Percentiles rank a stretch among this genome's conserved stretches.
phyloP scores from a whole-genome alignment of 2,888 invertebrate genomes.

The Camptogramma bilineatum region DNA sequence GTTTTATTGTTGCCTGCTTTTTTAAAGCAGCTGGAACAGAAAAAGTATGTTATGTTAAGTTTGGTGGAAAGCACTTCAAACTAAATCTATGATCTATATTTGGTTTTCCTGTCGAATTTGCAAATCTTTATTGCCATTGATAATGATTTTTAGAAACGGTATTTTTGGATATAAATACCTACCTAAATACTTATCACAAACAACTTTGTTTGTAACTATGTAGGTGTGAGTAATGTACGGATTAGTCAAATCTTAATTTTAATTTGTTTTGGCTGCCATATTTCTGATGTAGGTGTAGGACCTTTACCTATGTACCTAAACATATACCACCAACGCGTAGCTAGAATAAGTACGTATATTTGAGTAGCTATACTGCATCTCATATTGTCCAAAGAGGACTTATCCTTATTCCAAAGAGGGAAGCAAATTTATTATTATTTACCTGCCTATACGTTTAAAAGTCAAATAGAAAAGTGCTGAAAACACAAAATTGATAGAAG shows the following conservation, averaged over 20 bases:
- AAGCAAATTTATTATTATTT: too few relatives aligned
- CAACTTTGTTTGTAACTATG: not conserved
- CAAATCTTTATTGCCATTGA: not conserved
- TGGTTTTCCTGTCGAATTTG: not conserved
- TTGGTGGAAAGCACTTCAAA: too few relatives aligned
- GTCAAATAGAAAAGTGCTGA: conserved; percentile 26
- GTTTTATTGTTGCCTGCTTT: conserved; percentile 75
- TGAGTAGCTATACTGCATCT: not conserved
- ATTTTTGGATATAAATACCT: not conserved
- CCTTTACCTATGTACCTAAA: too few relatives aligned
- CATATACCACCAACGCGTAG: too few relatives aligned
- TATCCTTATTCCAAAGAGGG: too few relatives aligned
- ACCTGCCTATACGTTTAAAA: too few relatives aligned
- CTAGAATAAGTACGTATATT: not conserved
- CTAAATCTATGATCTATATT: not conserved
- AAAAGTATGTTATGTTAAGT: conserved; percentile 13
- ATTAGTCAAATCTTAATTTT: not conserved
- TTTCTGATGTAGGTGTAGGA: not conserved
- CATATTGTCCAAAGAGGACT: too few relatives aligned
- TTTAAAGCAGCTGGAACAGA: conserved; percentile 73
- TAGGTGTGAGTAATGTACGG: not conserved
- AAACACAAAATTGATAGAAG: conserved; percentile 64
- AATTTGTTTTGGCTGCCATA: not conserved
- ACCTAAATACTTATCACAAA: not conserved
- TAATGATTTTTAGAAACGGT: not conserved